These are phyloP conservation scores for Battus philenor DNA, from an alignment of 1,140 invertebrate species.

Conservation along the genomic window DNA sequence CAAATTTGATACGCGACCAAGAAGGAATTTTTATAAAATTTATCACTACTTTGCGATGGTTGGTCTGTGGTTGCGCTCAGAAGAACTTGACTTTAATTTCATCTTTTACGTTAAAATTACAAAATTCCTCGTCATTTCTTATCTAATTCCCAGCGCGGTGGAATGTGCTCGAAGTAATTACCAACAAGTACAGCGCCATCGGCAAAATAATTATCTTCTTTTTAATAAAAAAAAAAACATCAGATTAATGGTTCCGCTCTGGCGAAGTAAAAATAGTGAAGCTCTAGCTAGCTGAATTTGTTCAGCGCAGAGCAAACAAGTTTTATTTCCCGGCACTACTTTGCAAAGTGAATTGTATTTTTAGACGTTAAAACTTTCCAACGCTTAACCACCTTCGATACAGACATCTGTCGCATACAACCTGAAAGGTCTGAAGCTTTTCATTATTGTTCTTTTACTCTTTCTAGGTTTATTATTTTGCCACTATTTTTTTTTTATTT, in stretches of 20 bases:
- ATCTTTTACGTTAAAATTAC: no score
- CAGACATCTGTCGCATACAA: no score
- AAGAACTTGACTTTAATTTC: not conserved
- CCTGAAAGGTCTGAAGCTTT: no score
- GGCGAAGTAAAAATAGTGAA: constrained; percentile 1
- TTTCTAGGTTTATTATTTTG: no score
- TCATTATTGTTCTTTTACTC: no score
- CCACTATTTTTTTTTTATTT: no score
- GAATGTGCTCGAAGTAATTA: not conserved
- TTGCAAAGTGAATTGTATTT: not conserved
- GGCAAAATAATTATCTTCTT: constrained; percentile 9
- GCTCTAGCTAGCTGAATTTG: not conserved
- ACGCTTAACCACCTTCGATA: no score
- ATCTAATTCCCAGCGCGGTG: no score
- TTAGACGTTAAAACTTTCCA: no score
- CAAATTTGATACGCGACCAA: not conserved
- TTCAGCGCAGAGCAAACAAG: not conserved
- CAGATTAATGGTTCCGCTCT: constrained; percentile 1
- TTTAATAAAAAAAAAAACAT: constrained; percentile 5
- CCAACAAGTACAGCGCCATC: not conserved
- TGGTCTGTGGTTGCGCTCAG: not conserved
- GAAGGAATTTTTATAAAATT: not conserved
- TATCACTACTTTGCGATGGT: not conserved
- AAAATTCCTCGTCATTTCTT: no score
- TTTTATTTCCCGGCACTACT: not conserved